phyloP scores from a whole-genome alignment of 2,113 vertebrate genomes.

The Caracal caracal region DNA sequence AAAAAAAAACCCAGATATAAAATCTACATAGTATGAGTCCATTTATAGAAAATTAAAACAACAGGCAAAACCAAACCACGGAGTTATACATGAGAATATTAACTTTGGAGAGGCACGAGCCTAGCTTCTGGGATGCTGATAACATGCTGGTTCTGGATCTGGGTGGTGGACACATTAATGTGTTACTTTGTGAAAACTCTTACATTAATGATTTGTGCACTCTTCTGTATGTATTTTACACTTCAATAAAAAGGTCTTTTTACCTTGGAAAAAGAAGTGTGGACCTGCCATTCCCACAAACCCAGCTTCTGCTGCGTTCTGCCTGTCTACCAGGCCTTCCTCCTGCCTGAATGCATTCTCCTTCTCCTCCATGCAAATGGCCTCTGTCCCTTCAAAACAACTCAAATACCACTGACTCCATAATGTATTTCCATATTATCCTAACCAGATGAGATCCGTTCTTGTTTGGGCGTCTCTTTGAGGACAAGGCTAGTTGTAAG shows the following conservation, averaged over 20 bases:
- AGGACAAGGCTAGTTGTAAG: neutral
- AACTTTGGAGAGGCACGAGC: neutral
- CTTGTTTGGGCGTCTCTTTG: neutral
- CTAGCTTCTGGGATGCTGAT: neutral
- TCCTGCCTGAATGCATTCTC: neutral
- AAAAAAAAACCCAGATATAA: neutral
- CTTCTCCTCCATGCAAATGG: neutral
- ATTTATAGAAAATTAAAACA: neutral
- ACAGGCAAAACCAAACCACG: neutral
- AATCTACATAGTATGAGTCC: neutral
- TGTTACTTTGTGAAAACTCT: conserved; percentile 22
- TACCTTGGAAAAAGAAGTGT: neutral
- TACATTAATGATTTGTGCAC: neutral
- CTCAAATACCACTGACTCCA: neutral
- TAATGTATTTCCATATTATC: neutral
- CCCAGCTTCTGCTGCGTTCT: neutral
- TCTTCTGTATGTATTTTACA: conserved; percentile 10
- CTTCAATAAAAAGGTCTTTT: neutral
- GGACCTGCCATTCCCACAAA: neutral
- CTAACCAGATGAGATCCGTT: neutral
- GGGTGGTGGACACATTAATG: neutral
- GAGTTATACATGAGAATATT: neutral
- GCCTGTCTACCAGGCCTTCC: neutral
- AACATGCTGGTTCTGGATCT: neutral
- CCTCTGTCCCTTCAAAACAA: neutral